Conservation (phyloP, 1,140 invertebrate species). For the Scaptomyza graminum region DNA sequence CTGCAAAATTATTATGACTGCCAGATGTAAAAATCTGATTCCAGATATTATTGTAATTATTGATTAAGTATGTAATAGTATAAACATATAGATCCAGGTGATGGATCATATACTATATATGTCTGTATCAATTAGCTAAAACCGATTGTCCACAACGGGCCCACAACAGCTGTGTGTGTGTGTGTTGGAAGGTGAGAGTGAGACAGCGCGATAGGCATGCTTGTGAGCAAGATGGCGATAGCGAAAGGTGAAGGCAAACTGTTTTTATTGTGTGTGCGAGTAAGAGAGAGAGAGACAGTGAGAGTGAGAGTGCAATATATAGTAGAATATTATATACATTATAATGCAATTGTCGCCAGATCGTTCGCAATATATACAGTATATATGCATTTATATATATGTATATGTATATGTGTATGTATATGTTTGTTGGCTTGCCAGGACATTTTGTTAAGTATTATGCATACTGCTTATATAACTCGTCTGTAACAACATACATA, state of each 20-base stretch:
- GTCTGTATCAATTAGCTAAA: neutral
- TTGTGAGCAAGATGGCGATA: constrained; percentile 14
- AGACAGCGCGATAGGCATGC: constrained; percentile 2
- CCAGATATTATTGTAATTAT: constrained; percentile 4
- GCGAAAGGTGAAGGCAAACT: neutral
- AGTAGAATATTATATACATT: constrained; percentile 15
- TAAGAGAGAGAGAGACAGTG: neutral
- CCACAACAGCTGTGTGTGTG: neutral
- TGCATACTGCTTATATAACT: neutral
- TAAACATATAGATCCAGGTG: neutral
- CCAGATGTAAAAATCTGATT: neutral
- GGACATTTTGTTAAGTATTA: constrained; percentile 30
- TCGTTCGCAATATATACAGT: neutral
- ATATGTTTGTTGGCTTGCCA: constrained; percentile 29
- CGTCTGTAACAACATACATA: neutral
- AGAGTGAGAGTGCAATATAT: constrained; percentile 36
- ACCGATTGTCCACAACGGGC: neutral
- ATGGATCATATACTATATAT: neutral
- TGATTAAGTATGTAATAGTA: neutral
- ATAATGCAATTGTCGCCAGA: too few relatives aligned
- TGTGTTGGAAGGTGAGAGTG: constrained; percentile 6
- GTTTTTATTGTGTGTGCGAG: constrained; percentile 14
- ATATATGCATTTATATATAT: too few relatives aligned
- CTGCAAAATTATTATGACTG: neutral
- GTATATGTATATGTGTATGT: too few relatives aligned